Conservation (phyloP, 2,888 invertebrate genomes). For the Alloplasta piceator region DNA sequence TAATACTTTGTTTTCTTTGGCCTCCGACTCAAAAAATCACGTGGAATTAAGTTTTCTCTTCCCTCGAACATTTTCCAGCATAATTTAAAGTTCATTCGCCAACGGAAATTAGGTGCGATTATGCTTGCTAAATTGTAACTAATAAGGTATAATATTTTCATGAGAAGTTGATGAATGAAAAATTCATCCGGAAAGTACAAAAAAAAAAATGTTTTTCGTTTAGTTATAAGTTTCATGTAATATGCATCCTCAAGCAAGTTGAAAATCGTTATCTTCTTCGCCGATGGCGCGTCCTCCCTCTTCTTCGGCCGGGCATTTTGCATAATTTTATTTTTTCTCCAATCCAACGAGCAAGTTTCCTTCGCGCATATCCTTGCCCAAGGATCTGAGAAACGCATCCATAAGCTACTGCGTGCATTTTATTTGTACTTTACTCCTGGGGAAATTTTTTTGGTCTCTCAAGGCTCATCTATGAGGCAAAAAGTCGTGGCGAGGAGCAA, state of each 20-base stretch:
- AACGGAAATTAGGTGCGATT: no score
- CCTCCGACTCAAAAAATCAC: no score
- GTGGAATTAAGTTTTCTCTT: no score
- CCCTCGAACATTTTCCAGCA: no score
- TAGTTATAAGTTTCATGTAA: not conserved
- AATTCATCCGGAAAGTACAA: not conserved
- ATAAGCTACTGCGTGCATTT: not conserved
- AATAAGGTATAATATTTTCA: not conserved
- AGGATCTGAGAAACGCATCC: not conserved
- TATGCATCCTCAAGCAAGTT: not conserved
- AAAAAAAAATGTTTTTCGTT: not conserved
- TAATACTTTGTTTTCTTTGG: no score
- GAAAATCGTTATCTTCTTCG: constrained; percentile 3
- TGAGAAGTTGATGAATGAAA: not conserved
- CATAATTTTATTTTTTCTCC: not conserved
- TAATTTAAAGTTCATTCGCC: no score
- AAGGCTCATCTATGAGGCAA: not conserved
- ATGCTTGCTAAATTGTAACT: no score
- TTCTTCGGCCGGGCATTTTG: not conserved
- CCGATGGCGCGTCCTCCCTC: constrained; percentile 14
- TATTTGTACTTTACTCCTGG: constrained; percentile 11
- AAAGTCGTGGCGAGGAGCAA: not conserved
- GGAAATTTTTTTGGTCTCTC: not conserved
- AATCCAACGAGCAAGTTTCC: not conserved
- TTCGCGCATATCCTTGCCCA: not conserved